Base-by-base conservation (phyloP, 2,888 invertebrate genomes). In the Rhagophthalmus giganteus region DNA sequence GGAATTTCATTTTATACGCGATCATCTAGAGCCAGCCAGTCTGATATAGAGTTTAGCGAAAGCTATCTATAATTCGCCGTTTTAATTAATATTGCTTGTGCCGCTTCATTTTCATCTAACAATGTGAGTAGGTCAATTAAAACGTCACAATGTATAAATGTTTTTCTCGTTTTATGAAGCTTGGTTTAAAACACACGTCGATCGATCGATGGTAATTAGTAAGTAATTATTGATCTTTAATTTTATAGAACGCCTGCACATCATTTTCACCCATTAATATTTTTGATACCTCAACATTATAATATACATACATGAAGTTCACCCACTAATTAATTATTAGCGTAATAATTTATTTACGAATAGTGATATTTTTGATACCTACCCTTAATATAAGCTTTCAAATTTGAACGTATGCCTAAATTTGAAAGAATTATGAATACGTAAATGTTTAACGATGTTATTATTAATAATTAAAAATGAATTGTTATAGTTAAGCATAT, bases 11-110 rank as follows among this genome's bases (percentile, higher is more conserved):
- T 86, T 73, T 85, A 87, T 77, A 90, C 89, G 62, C 83, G 89
- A 68, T 89, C 89, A 59, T 88, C 88, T 57, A 82, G 88, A 65
- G 89, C 89, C 70, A 90, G 89, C 72, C 88, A 88, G 74, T 90
- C 91, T 55, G 90, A 91, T 76, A 83, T 89, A 70, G 91, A 92
- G 74, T 90, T 90, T 75, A 91, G 90, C 59, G 91, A 91, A 74
- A 90, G 91, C 71, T 92, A 91, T 76, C 81, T 91, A 69, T 91
- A 80, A 75, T 26, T 14, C 13, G 15, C n/a, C 4, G 24, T 33
- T 9, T 2, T 35, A 10, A 1, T 2, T 25, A 8, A 7, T 35
- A 2, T 7, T 7, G 9, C 6, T 16, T 34, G n/a, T 33, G 2
- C 2, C 5, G 10, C 16, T 33, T 6, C 28, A 10, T 2, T 2